Conservation (phyloP, 1,140 invertebrate species). For the Melanaphis sacchari region DNA sequence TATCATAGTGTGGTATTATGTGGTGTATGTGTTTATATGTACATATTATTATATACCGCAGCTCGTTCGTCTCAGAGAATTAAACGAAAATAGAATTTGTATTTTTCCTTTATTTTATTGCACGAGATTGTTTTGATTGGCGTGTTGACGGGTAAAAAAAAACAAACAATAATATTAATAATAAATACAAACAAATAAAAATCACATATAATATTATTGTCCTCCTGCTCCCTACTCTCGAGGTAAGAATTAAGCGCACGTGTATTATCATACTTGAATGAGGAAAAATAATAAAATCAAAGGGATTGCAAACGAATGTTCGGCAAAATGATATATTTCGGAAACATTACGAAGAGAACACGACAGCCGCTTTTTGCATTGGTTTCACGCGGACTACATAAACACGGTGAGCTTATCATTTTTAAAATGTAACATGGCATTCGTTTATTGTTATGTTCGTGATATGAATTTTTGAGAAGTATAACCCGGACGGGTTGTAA, state of each 20-base stretch:
- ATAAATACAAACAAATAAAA: slow-evolving; percentile 29
- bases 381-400: background rate
- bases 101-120: slow-evolving; percentile 43
- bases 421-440: background rate
- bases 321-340: background rate
- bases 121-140: slow-evolving; percentile 41
- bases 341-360: slow-evolving; percentile 9
- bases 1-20: background rate
- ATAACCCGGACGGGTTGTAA: background rate
- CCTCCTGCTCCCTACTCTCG: background rate
- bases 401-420: background rate
- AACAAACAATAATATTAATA: slow-evolving; percentile 29
- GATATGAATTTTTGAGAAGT: background rate
- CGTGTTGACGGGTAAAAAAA: slow-evolving; percentile 18
- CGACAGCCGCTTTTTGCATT: slow-evolving; percentile 48
- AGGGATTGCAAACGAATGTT: background rate
- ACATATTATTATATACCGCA: slow-evolving; percentile 34
- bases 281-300: slow-evolving; percentile 8
- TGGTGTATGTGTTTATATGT: background rate
- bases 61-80: slow-evolving; percentile 31
- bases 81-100: slow-evolving; percentile 21
- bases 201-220: background rate
- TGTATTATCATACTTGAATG: background rate
- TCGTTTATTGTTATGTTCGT: background rate
- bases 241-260: background rate